A percentile compares a stretch with the other conserved stretches of the same genome.
Conservation (phyloP, 2,888 invertebrate species). For the Drosophila cognata region DNA sequence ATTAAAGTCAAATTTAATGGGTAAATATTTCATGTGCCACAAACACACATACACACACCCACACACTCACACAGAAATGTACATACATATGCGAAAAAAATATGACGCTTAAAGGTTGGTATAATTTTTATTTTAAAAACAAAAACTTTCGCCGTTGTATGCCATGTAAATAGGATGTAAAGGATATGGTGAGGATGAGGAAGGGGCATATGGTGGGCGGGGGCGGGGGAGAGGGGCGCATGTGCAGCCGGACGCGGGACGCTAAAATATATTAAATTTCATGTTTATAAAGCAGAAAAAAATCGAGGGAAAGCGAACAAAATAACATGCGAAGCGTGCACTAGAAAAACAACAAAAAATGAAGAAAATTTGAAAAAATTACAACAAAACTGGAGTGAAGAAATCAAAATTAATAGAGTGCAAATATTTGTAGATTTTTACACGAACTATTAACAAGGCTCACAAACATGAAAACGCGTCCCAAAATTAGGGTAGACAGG, state of each 20-base stretch:
- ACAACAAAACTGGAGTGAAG: slow-evolving; percentile 39
- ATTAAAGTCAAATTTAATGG: slow-evolving; percentile 82
- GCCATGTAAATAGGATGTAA: slow-evolving; percentile 63
- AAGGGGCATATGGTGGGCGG: not conserved
- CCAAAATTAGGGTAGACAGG: slow-evolving; percentile 31
- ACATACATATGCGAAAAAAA: slow-evolving; percentile 28
- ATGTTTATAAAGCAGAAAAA: slow-evolving; percentile 57
- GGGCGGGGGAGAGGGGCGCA: not conserved
- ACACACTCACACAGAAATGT: slow-evolving; percentile 9
- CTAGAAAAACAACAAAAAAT: slow-evolving; percentile 55
- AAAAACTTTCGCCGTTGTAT: slow-evolving; percentile 49
- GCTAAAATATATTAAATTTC: slow-evolving; percentile 71
- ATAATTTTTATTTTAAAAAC: slow-evolving; percentile 67
- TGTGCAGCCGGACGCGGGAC: slow-evolving; percentile 22
- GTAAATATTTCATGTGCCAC: slow-evolving; percentile 75
- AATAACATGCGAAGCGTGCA: slow-evolving; percentile 71
- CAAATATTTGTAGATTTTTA: slow-evolving; percentile 85
- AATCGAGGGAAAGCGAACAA: slow-evolving; percentile 36
- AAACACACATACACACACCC: slow-evolving; percentile 43
- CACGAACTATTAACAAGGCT: slow-evolving; percentile 83
- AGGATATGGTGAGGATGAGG: slow-evolving; percentile 8
- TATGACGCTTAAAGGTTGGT: slow-evolving; percentile 63
- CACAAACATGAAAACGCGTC: slow-evolving; percentile 36
- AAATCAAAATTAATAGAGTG: slow-evolving; percentile 81
- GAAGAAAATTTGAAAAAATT: slow-evolving; percentile 23